phyloP scores from a whole-genome alignment of 2,797 vertebrate species.

The Amazona ochrocephala region DNA sequence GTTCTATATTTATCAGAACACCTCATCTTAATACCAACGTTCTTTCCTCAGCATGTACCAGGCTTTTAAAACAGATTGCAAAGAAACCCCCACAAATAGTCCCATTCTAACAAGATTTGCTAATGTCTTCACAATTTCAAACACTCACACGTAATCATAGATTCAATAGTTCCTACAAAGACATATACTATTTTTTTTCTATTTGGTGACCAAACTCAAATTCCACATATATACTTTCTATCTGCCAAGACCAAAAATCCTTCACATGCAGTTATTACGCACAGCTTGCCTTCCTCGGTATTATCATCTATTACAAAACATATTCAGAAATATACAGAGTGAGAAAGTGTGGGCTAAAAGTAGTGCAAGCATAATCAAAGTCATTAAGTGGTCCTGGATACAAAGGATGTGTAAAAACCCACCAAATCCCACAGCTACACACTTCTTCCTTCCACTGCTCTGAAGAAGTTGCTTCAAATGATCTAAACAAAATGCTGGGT shows the following conservation, averaged over 20 bases:
- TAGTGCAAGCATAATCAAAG: background rate
- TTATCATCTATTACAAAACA: background rate
- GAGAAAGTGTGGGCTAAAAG: background rate
- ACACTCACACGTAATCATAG: fast-evolving
- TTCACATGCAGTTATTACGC: background rate
- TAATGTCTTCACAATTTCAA: background rate
- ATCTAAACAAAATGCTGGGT: background rate
- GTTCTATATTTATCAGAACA: constrained; percentile 41
- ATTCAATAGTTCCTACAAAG: background rate
- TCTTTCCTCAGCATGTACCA: background rate
- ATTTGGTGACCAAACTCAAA: background rate
- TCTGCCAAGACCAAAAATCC: background rate
- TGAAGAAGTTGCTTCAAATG: background rate
- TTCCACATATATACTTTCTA: background rate
- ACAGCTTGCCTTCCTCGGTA: background rate
- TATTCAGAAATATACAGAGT: background rate
- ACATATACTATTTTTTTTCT: background rate
- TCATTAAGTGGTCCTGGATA: background rate
- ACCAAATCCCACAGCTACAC: background rate
- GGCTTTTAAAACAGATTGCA: background rate
- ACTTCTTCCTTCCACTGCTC: background rate
- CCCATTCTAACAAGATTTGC: background rate
- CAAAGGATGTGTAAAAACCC: background rate
- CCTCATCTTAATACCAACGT: background rate
- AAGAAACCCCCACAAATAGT: background rate